Evolutionary conservation across 2,888 invertebrate genomes (phyloP), one percentile per base, ranked within the genome.

Genomic region (Callimorpha dominula): DNA sequence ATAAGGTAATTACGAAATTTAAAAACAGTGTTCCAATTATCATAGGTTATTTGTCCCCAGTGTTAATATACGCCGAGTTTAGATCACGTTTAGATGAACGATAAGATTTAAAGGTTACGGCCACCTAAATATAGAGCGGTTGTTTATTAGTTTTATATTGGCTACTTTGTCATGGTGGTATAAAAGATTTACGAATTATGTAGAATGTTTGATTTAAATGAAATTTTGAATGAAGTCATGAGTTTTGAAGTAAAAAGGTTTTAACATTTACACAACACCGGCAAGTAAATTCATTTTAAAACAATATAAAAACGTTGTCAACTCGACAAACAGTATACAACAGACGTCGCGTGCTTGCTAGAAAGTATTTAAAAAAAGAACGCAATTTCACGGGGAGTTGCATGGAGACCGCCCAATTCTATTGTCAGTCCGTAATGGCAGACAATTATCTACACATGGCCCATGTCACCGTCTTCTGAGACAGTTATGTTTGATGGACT

Each of bases 331-430:
- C 65, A 65, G 64, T 54, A 70, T 31, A 46, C 57, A 63, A 71
- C 65, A 65, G 43, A 63, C 42, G 76, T 81, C 73, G 78, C 77
- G 78, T 79, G 82, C 60, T 72, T 62, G 31, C 9, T 91, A 91
- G 93, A 94, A 94, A 94, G 95, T 94, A 94, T 95, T 94, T 94
- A 94, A 94, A 93, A 93, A 78, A 94, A 92, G 93, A 79, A 89
- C 86, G 89, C 92, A 94, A 95, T 95, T 95, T 95, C 94, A 94
- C 93, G 95, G 93, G 85, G 88, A 84, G 85, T 84, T 92, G 92
- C 87, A 81, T 88, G 88, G 81, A 83, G 86, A 80, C 89, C 90
- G 92, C 94, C 95, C 95, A 95, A 95, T 95, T 95, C 95, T 94
- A 93, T 95, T 95, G 95, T 95, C 85, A 85, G 67, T 74, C 82